Percentiles rank a stretch among this genome's conserved stretches.
Evolutionary conservation across 2,797 vertebrate genomes (phyloP).

Genomic region (Aulostomus chinensis): DNA sequence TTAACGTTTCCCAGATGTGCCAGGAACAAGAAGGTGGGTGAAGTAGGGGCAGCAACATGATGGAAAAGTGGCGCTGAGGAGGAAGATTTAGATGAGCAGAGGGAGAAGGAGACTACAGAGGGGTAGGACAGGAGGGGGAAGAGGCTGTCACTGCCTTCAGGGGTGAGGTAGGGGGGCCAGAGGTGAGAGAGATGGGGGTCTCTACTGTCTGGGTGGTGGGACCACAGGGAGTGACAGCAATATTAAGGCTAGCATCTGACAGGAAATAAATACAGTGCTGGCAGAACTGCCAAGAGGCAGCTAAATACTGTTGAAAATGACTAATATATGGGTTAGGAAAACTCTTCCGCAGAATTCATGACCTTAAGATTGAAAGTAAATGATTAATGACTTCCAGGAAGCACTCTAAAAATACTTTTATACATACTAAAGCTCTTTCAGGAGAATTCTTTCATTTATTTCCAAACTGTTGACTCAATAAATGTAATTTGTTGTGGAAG

Average conservation of each 20-base stretch:
- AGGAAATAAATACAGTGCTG: slow-evolving; percentile 72
- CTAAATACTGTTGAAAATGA: slow-evolving; percentile 54
- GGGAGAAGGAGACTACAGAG: slow-evolving; percentile 31
- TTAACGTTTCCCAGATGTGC: slow-evolving; percentile 74
- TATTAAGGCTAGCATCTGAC: slow-evolving; percentile 65
- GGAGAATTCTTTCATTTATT: slow-evolving; percentile 11
- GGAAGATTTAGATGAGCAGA: slow-evolving; percentile 20
- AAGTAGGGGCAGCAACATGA: slow-evolving; percentile 42
- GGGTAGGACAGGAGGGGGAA: slow-evolving; percentile 19
- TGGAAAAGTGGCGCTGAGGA: slow-evolving; percentile 26
- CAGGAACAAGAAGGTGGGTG: slow-evolving; percentile 41
- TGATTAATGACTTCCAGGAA: slow-evolving; percentile 30
- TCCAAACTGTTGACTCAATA: slow-evolving; percentile 17
- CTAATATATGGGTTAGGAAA: slow-evolving; percentile 60
- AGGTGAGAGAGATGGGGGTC: slow-evolving; percentile 51
- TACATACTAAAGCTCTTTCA: not conserved
- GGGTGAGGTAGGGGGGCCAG: slow-evolving; percentile 35
- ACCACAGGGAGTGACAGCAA: slow-evolving; percentile 65
- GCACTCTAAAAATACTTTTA: slow-evolving; percentile 5
- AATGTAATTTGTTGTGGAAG: not conserved
- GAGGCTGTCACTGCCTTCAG: slow-evolving; percentile 44
- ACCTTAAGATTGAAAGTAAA: slow-evolving; percentile 40
- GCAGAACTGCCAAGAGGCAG: slow-evolving; percentile 56
- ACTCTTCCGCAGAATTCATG: slow-evolving; percentile 30
- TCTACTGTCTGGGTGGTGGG: slow-evolving; percentile 63